Base-by-base conservation (phyloP, 1,140 invertebrate genomes). In the Drosophila quadrilineata region DNA sequence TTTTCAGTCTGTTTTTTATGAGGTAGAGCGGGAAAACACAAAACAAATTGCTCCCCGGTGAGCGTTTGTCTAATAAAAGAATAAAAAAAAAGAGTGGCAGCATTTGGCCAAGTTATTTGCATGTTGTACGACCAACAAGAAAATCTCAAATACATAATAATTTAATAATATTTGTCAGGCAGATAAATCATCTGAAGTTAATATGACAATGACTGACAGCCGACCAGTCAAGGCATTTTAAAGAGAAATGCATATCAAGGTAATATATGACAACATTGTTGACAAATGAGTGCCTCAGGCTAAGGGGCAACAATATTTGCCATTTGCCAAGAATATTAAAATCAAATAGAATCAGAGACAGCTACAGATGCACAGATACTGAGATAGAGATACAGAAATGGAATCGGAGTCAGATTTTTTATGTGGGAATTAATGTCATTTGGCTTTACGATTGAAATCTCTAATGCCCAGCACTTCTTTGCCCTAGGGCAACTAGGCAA, bases 121-220 rank as follows among this genome's bases (percentile, higher is more conserved):
- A 77, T 88, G 21, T 54, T 46, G 17, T 41, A 40, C 41, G 43
- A 33, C 33, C 43, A 21, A n/a, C n/a, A n/a, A n/a, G n/a, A 35
- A 58, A 57, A 48, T 58, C 62, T 33, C 54, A 41, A 65, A 67
- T 68, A 69, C 58, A 79, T 73, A 88, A 88, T 88, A 88, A 88
- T 82, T 82, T 79, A 88, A 86, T 88, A 88, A 86, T 86, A 88
- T 71, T 75, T 87, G 85, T 87, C 76, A 87, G 76, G 43, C 66
- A 72, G 75, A 77, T 85, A 87, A 87, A 87, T 88, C 86, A 77
- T 70, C 43, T 62, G 33, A 53, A 75, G 65, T 74, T 88, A 88
- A 88, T 88, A 86, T 73, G 86, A 88, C 85, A 79, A 69, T 66
- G 68, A 58, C 16, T 79, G 74, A 68, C 77, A 84, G 73, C n/a